Conservation (phyloP, 2,797 vertebrate species). For the Gambusia yucatana region DNA sequence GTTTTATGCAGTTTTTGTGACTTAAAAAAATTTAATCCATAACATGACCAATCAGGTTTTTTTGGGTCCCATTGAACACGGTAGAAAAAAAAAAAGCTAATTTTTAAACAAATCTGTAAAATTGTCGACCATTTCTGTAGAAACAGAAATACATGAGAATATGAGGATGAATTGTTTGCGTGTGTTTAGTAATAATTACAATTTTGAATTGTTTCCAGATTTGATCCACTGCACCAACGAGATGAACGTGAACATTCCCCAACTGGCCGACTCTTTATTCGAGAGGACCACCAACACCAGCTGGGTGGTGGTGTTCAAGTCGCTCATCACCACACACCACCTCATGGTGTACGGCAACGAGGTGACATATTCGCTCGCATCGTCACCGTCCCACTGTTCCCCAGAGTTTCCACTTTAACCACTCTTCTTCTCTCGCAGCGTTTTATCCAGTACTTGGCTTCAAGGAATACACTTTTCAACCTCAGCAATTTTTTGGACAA, state of each 20-base stretch:
- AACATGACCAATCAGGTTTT: background rate
- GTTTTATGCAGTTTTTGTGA: background rate
- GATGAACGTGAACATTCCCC: slow-evolving; percentile 99
- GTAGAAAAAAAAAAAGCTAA: no score
- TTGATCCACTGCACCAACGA: slow-evolving; percentile 99
- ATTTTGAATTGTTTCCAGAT: slow-evolving; percentile 74
- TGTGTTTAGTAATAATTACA: background rate
- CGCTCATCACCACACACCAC: slow-evolving; percentile 98
- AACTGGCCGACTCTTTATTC: slow-evolving; percentile 98
- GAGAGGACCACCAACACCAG: slow-evolving; percentile 98
- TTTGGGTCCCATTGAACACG: no score
- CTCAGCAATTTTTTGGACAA: slow-evolving; percentile 99
- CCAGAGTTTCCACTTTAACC: background rate
- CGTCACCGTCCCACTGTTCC: background rate
- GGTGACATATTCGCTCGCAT: slow-evolving; percentile 74
- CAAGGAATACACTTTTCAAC: slow-evolving; percentile 99
- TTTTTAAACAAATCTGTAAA: background rate
- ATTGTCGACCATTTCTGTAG: background rate
- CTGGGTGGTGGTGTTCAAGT: slow-evolving; percentile 99
- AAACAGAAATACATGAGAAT: background rate
- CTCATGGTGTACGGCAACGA: slow-evolving; percentile 99
- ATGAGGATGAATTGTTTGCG: background rate
- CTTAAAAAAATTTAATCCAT: background rate
- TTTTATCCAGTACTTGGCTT: slow-evolving; percentile 99
- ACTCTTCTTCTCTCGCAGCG: slow-evolving; percentile 77